These are phyloP conservation scores for Mellivora capensis DNA, from an alignment of 2,113 vertebrate genomes.

Conservation along the genomic window DNA sequence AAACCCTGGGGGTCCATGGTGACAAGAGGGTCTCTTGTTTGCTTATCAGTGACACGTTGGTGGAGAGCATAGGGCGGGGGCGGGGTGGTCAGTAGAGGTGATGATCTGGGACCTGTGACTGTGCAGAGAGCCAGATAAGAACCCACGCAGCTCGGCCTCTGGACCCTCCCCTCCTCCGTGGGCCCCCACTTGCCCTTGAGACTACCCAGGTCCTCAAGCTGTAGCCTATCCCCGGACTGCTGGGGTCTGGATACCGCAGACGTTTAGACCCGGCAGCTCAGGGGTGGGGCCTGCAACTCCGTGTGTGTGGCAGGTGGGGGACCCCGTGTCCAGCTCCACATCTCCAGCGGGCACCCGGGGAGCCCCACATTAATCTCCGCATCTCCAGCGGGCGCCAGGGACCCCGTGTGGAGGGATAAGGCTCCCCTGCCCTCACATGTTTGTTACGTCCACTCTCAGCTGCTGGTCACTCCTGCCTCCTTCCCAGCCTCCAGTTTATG, in stretches of 20 bases:
- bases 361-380: too few relatives aligned
- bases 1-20: background rate
- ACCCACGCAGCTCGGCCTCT: too few relatives aligned
- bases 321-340: background rate
- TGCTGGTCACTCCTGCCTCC: background rate
- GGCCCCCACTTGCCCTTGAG: background rate
- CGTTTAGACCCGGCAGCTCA: background rate
- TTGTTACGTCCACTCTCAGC: background rate
- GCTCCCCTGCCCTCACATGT: background rate
- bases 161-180: rapidly evolving
- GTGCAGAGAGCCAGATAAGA: background rate
- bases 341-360: background rate
- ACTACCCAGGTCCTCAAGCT: background rate
- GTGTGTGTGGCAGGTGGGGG: too few relatives aligned
- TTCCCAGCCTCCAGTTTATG: background rate
- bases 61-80: background rate
- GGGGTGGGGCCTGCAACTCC: too few relatives aligned
- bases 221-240: too few relatives aligned
- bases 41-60: background rate
- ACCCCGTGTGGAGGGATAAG: background rate
- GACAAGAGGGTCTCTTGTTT: background rate
- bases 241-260: background rate
- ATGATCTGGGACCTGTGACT: background rate
- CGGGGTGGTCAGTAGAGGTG: background rate
- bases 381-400: too few relatives aligned